Evolutionary conservation across 2,888 invertebrate genomes (phyloP).

Genomic region (Drosophila paranaensis): DNA sequence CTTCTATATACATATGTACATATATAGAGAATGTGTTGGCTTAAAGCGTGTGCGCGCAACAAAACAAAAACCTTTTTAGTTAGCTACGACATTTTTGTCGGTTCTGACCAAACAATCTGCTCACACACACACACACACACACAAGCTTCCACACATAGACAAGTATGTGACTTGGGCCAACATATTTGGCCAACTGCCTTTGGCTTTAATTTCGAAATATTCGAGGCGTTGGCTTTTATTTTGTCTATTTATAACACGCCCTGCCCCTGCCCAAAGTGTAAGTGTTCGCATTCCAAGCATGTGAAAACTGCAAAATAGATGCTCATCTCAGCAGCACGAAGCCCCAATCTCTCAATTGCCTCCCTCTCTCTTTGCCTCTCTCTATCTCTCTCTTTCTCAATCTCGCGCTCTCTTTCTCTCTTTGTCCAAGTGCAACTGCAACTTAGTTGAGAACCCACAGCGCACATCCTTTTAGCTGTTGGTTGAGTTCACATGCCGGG

Average conservation of each 20-base stretch:
- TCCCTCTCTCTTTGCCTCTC: neutral
- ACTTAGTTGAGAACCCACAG: conserved; percentile 32
- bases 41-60: conserved; percentile 8
- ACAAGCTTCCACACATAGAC: conserved; percentile 15
- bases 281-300: conserved; percentile 78
- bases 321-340: conserved; percentile 42
- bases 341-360: conserved; percentile 4
- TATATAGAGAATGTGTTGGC: conserved; percentile 11
- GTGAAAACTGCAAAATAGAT: conserved; percentile 77
- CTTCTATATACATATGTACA: neutral
- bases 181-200: conserved; percentile 65
- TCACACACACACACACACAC: conserved; percentile 28
- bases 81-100: conserved; percentile 48
- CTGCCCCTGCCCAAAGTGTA: conserved; percentile 54
- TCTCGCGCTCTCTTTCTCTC: neutral
- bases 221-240: conserved; percentile 62
- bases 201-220: conserved; percentile 74
- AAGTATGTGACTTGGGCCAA: conserved; percentile 48
- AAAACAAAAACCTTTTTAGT: conserved; percentile 44
- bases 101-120: conserved; percentile 66
- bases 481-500: conserved; percentile 61
- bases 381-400: neutral
- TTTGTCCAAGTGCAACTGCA: conserved; percentile 62
- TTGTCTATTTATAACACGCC: conserved; percentile 66
- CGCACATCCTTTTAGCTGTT: conserved; percentile 59